Evolutionary conservation across 2,888 invertebrate genomes (phyloP).

Genomic region (Molanna angustata): DNA sequence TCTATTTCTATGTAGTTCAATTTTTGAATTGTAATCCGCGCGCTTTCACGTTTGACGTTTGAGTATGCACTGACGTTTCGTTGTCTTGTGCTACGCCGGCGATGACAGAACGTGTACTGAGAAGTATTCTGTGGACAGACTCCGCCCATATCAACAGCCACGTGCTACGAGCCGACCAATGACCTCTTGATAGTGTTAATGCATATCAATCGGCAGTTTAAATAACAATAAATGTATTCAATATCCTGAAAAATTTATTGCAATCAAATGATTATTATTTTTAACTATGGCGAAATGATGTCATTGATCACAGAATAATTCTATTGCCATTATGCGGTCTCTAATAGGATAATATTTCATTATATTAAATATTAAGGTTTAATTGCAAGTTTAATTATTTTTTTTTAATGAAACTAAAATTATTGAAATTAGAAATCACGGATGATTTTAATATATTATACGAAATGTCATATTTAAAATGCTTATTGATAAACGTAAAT

Average conservation of each 20-base stretch:
- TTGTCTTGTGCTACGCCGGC: conserved; percentile 1
- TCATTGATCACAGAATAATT: too few relatives aligned
- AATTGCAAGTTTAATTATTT: too few relatives aligned
- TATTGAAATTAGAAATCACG: too few relatives aligned
- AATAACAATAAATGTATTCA: background rate
- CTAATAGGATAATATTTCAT: too few relatives aligned
- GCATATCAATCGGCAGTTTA: conserved; percentile 9
- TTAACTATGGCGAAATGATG: too few relatives aligned
- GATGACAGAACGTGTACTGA: conserved; percentile 10
- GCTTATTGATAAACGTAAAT: too few relatives aligned
- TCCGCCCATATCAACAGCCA: conserved; percentile 10
- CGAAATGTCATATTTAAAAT: too few relatives aligned
- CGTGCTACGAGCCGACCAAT: conserved; percentile 18
- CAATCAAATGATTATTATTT: background rate
- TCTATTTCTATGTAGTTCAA: too few relatives aligned
- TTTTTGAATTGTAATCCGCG: background rate
- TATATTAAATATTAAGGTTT: too few relatives aligned
- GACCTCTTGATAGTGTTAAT: conserved; percentile 20
- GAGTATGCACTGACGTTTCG: background rate
- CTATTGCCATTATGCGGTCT: too few relatives aligned
- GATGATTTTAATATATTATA: too few relatives aligned
- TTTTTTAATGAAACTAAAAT: too few relatives aligned
- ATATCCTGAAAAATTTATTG: background rate
- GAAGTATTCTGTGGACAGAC: background rate
- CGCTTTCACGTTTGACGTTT: conserved; percentile 12